phyloP scores from a whole-genome alignment of 2,797 vertebrate species.

The Muraenolepis orangiensis region DNA sequence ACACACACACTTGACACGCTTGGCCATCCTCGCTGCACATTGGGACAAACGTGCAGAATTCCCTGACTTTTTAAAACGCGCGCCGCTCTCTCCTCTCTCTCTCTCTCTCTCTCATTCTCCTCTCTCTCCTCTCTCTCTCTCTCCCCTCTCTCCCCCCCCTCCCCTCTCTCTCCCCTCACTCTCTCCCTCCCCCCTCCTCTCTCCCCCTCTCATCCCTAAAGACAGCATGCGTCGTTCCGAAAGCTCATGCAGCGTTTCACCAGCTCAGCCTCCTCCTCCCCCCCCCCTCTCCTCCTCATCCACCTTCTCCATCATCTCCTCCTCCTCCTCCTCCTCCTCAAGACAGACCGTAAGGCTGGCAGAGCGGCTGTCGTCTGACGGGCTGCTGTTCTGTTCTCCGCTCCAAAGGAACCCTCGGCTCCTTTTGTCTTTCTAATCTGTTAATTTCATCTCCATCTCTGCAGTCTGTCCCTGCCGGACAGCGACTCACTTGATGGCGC shows the following conservation, averaged over 20 bases:
- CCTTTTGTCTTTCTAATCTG: conserved; percentile 49
- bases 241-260: conserved; percentile 46
- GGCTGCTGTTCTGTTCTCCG: conserved; percentile 50
- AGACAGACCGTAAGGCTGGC: conserved; percentile 50
- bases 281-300: too few species aligned
- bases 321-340: too few species aligned
- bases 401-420: conserved; percentile 49
- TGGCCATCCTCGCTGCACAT: conserved; percentile 20
- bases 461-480: not conserved
- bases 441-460: conserved; percentile 30
- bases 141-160: conserved; percentile 8
- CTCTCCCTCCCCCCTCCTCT: conserved; percentile 5
- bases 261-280: conserved; percentile 50
- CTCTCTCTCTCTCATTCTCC: not conserved
- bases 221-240: conserved; percentile 45
- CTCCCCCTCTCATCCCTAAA: conserved; percentile 19
- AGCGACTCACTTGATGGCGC: too few species aligned
- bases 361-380: conserved; percentile 48
- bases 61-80: conserved; percentile 29
- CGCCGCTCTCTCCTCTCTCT: conserved; percentile 2
- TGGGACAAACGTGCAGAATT: conserved; percentile 59
- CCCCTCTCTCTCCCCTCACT: conserved; percentile 19
- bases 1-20: not conserved
- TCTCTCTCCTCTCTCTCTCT: conserved; percentile 12
- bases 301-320: too few species aligned